Conservation (phyloP, 2,888 invertebrate genomes). For the Oxycera nigricornis region DNA sequence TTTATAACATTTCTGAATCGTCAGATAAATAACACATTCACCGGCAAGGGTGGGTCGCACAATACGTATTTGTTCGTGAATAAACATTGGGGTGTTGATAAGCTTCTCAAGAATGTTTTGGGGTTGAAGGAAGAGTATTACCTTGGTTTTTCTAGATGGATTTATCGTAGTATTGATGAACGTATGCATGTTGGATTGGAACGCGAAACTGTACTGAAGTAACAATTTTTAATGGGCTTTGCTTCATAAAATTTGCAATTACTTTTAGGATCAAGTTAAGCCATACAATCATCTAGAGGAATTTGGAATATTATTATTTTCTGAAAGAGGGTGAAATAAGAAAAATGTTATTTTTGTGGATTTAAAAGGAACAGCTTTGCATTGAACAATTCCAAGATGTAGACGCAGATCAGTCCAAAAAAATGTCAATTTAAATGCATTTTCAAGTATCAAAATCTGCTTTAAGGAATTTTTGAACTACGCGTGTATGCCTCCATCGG, state of each 20-base stretch:
- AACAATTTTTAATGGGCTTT: constrained; percentile 4
- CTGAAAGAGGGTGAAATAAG: too few relatives aligned
- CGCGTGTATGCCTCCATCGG: too few relatives aligned
- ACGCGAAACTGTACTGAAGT: constrained; percentile 3
- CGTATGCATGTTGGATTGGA: constrained; percentile 6
- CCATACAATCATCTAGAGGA: not conserved
- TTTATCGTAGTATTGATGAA: not conserved
- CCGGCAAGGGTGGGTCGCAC: not conserved
- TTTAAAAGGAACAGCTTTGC: too few relatives aligned
- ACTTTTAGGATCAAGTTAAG: constrained; percentile 27
- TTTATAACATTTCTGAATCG: constrained; percentile 8
- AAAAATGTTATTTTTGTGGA: too few relatives aligned
- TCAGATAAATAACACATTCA: not conserved
- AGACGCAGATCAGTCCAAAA: too few relatives aligned
- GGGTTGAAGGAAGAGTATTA: not conserved
- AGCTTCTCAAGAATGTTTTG: constrained; percentile 3
- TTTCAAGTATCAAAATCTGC: too few relatives aligned
- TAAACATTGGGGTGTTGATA: constrained; percentile 33
- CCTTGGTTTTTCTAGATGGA: not conserved
- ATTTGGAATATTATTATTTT: not conserved
- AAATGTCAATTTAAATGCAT: too few relatives aligned
- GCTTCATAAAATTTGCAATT: constrained; percentile 32
- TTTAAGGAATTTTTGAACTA: too few relatives aligned
- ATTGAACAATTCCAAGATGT: too few relatives aligned
- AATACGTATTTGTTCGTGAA: constrained; percentile 19